Evolutionary conservation across 2,113 vertebrate genomes (phyloP).

Genomic region (Fregetta grallaria): DNA sequence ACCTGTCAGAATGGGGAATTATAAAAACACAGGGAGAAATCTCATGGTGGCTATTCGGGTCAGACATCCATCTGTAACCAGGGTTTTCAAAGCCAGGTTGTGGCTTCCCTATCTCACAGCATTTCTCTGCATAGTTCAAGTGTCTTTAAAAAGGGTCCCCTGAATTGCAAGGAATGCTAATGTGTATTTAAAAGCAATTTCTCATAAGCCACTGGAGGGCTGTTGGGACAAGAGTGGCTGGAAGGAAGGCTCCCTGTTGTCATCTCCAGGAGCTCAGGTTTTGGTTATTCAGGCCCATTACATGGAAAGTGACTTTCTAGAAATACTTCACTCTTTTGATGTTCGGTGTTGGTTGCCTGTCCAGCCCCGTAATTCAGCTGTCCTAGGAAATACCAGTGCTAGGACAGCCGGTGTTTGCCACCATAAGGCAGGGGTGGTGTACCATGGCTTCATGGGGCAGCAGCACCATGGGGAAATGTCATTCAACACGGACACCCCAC

Average conservation of each 20-base stretch:
- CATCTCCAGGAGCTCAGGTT: not conserved
- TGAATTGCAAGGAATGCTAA: not conserved
- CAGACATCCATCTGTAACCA: not conserved
- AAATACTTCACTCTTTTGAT: not conserved
- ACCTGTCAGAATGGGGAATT: not conserved
- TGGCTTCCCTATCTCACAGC: not conserved
- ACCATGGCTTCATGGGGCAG: not conserved
- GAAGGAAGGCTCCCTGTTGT: not conserved
- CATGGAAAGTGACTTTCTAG: slow-evolving; percentile 6
- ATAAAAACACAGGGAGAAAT: not conserved
- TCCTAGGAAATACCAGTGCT: not conserved
- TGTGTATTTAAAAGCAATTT: not conserved
- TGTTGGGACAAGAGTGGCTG: not conserved
- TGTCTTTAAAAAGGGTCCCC: not conserved
- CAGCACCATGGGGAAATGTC: not conserved
- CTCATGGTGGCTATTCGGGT: not conserved
- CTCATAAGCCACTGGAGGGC: not conserved
- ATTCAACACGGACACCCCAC: not conserved
- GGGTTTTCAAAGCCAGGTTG: not conserved
- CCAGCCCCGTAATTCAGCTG: not conserved
- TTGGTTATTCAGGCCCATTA: slow-evolving; percentile 2
- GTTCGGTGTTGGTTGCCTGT: not conserved
- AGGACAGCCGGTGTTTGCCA: not conserved
- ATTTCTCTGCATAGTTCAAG: not conserved
- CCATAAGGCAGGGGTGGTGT: not conserved